These are phyloP conservation scores for Malacosoma neustria DNA, from an alignment of 2,888 invertebrate genomes.

Conservation along the genomic window DNA sequence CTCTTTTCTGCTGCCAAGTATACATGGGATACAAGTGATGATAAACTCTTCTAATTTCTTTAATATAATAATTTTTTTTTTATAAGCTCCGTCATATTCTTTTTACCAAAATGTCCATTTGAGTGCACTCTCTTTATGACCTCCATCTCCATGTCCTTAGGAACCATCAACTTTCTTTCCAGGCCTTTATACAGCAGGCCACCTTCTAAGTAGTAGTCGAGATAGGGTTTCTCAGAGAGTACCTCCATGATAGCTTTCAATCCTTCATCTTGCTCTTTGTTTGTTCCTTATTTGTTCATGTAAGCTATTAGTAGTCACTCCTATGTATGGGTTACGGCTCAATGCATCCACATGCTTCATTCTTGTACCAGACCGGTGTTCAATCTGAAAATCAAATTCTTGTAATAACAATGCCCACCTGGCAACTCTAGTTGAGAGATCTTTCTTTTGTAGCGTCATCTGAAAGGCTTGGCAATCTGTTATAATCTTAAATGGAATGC, in stretches of 20 bases:
- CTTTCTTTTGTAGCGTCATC: no score
- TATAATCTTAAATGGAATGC: no score
- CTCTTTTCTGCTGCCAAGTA: slow-evolving; percentile 8
- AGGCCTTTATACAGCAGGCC: slow-evolving; percentile 16
- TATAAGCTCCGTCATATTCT: no score
- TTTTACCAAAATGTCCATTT: no score
- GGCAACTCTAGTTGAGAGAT: no score
- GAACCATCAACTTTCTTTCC: slow-evolving; percentile 21
- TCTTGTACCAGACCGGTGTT: no score
- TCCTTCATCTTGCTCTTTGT: slow-evolving; percentile 14
- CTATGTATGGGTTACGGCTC: slow-evolving; percentile 3
- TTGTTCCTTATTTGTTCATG: slow-evolving; percentile 3
- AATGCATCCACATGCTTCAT: neutral
- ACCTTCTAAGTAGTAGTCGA: slow-evolving; percentile 15
- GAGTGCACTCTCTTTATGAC: no score
- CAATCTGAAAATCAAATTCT: no score
- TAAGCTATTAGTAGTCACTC: neutral
- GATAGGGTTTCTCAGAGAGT: slow-evolving; percentile 8
- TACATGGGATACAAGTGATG: slow-evolving; percentile 11
- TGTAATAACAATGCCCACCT: no score
- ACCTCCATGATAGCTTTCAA: slow-evolving; percentile 13
- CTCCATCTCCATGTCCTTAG: no score
- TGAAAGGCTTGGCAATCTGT: no score
- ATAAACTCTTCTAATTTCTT: slow-evolving; percentile 10
- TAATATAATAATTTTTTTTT: slow-evolving; percentile 13